phyloP scores from a whole-genome alignment of 2,113 vertebrate species.

The Amblyopsis rosae region DNA sequence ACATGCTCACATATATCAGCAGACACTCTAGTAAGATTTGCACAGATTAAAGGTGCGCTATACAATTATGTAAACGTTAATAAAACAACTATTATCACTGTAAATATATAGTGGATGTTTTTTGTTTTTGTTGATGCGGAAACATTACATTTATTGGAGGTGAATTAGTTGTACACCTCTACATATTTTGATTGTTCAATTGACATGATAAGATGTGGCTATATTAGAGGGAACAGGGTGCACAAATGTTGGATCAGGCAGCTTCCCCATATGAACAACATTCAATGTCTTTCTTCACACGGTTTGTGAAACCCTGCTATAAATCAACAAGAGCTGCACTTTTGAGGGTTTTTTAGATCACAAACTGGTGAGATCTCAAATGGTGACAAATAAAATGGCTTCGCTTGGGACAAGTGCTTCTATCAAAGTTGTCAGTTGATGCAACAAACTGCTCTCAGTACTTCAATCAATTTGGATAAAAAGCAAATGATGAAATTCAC shows the following conservation, averaged over 20 bases:
- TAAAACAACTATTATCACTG: too few relatives aligned
- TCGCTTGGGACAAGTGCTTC: not conserved
- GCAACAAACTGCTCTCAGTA: not conserved
- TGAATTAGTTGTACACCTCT: too few relatives aligned
- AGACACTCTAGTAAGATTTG: not conserved
- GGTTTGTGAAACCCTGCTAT: not conserved
- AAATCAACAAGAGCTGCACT: not conserved
- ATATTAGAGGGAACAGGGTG: not conserved
- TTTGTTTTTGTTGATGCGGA: too few relatives aligned
- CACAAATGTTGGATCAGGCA: not conserved
- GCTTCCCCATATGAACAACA: not conserved
- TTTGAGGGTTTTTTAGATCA: not conserved
- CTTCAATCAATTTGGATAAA: not conserved
- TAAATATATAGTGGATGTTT: too few relatives aligned
- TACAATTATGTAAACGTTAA: too few relatives aligned
- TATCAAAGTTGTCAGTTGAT: not conserved
- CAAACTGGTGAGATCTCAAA: not conserved
- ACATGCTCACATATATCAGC: conserved; percentile 19
- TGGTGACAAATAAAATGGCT: not conserved
- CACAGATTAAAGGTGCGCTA: not conserved
- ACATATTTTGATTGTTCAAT: too few relatives aligned
- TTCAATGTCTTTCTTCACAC: not conserved
- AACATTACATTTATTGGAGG: too few relatives aligned
- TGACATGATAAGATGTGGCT: not conserved
- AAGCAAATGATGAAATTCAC: not conserved